Conservation (phyloP, 2,797 vertebrate genomes). For the Phoxinus dragarum region DNA sequence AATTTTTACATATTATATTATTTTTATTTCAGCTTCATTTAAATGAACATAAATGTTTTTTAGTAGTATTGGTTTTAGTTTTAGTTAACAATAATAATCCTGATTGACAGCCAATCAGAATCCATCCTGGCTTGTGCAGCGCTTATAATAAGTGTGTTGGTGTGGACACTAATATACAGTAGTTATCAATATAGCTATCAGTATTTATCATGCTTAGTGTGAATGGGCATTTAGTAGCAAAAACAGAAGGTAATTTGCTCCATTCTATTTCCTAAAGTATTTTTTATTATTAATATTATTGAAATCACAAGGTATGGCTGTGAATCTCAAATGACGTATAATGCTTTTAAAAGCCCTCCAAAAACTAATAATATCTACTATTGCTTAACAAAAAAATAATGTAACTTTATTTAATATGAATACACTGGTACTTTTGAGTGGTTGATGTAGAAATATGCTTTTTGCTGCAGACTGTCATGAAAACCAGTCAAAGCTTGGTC, state of each 20-base stretch:
- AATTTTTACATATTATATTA: no score
- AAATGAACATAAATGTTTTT: no score
- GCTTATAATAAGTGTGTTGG: no score
- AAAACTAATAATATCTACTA: not conserved
- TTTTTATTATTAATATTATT: not conserved
- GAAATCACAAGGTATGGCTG: not conserved
- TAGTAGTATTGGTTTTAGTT: no score
- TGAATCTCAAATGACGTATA: not conserved
- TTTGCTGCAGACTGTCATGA: not conserved
- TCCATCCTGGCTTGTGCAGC: no score
- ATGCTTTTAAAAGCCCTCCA: not conserved
- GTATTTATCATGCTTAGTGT: no score
- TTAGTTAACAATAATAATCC: no score
- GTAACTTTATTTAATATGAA: not conserved
- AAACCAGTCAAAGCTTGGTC: not conserved
- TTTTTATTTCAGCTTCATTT: no score
- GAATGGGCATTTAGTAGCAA: not conserved
- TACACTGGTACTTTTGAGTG: not conserved
- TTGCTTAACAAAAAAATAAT: not conserved
- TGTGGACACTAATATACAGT: no score
- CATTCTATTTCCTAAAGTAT: not conserved
- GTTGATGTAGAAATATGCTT: not conserved
- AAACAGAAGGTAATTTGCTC: not conserved
- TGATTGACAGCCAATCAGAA: no score
- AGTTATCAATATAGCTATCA: no score